Conservation (phyloP, 1,140 invertebrate species). For the Tetraneura akinire region DNA sequence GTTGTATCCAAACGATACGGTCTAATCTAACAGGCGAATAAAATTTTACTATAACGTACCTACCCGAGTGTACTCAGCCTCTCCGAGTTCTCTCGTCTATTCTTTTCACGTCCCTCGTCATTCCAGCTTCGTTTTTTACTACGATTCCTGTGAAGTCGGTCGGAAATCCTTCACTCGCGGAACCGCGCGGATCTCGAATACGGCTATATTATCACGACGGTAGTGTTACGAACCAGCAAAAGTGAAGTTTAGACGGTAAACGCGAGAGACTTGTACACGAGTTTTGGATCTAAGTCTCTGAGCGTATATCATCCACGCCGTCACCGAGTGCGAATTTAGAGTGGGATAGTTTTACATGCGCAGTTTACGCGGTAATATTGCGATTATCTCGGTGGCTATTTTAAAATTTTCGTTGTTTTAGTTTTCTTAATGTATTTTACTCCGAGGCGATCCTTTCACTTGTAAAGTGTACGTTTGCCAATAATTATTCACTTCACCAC, state of each 20-base stretch:
- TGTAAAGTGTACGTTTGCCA: background rate
- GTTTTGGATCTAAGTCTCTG: background rate
- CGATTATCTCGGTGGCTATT: constrained; percentile 35
- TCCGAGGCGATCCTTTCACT: background rate
- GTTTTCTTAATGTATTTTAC: background rate
- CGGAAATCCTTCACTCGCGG: too few species aligned
- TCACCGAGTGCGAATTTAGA: background rate
- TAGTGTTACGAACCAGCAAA: too few species aligned
- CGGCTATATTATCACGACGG: too few species aligned
- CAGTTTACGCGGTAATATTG: constrained; percentile 16
- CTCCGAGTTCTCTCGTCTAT: background rate
- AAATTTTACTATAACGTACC: background rate
- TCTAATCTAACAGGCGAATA: too few species aligned
- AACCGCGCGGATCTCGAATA: too few species aligned
- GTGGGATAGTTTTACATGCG: constrained; percentile 29
- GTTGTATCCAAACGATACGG: too few species aligned
- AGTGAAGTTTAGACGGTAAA: background rate
- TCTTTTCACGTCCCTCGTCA: background rate
- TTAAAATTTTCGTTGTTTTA: constrained; percentile 29
- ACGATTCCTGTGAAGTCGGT: too few species aligned
- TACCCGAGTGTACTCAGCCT: background rate
- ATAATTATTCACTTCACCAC: background rate
- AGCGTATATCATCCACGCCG: background rate
- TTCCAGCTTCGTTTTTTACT: background rate
- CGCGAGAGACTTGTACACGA: background rate